Base-by-base conservation (phyloP, 2,888 invertebrate species). In the Eupsilia transversa region DNA sequence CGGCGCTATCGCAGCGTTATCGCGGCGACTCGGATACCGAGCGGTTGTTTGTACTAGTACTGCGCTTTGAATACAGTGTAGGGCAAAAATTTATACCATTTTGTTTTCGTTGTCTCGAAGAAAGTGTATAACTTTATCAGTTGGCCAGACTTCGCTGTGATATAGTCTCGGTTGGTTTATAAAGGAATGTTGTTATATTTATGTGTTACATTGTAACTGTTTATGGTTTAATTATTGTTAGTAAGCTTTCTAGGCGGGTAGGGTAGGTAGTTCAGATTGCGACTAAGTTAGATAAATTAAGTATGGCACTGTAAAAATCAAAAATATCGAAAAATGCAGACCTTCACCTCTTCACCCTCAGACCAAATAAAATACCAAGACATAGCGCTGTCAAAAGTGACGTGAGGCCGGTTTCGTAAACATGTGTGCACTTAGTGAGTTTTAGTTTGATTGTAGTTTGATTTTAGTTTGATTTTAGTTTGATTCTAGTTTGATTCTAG, bases 1-100 rank as follows among this genome's bases (percentile, higher is more conserved):
- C 82, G 46, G 73, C 87, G 81, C 72, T 83, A 87, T 83, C 84
- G 88, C 82, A 43, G 71, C 87, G 82, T 69, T 83, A 87, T 83
- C 84, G 84, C 85, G 67, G 77, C 92, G 89, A 72, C 87, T 79
- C 74, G 63, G 82, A 85, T 86, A 82, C 80, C 73, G 74, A 76
- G 78, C 77, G 59, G 85, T 85, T 86, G 82, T 86, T 77, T 81
- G 83, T 77, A 77, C 75, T 65, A 81, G 61, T 60, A 79, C 60
- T 60, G 56, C 69, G 63, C 74, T 68, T 82, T 77, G 70, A 77
- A 74, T 82, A 73, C 76, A 77, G 41, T 78, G 84, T 61, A 66
- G 60, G 33, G 68, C 74, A 72, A 78, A 77, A 82, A 85, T 81
- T 56, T 65, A 80, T 72, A 80, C 71, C 52, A 80, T 72, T 84